A percentile compares a stretch with the other conserved stretches of the same genome.
These are phyloP conservation scores for Diabrotica balteata DNA, from an alignment of 2,888 invertebrate genomes.

Conservation along the genomic window DNA sequence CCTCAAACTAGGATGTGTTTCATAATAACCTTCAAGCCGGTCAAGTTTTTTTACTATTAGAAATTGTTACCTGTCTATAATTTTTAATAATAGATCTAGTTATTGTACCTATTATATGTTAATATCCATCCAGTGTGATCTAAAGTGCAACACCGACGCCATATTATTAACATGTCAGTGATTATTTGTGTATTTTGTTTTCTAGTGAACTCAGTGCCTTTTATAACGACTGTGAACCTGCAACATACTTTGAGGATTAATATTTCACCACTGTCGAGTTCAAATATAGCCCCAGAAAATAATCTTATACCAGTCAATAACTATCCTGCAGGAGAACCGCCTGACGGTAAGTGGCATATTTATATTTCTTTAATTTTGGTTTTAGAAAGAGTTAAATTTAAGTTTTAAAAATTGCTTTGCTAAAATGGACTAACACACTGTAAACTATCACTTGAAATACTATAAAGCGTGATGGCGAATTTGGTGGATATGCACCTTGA, in stretches of 20 bases:
- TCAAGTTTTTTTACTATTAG: constrained; percentile 7
- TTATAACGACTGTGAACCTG: constrained; percentile 61
- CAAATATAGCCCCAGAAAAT: constrained; percentile 23
- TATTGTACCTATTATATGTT: neutral
- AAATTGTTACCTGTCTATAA: neutral
- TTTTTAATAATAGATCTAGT: constrained; percentile 1
- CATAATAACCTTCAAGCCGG: constrained; percentile 7
- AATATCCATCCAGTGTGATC: neutral
- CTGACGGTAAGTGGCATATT: neutral
- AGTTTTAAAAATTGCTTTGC: too few species aligned
- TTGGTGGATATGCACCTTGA: too few species aligned
- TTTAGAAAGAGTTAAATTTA: neutral
- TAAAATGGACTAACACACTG: too few species aligned
- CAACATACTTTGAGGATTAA: constrained; percentile 62
- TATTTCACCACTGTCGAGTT: constrained; percentile 37
- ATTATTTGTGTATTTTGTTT: constrained; percentile 20
- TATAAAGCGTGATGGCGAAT: too few species aligned
- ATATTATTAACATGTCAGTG: constrained; percentile 7
- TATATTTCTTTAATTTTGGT: neutral
- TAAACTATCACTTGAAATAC: too few species aligned
- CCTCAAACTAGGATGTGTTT: neutral
- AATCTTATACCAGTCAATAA: constrained; percentile 9
- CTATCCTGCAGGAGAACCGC: neutral
- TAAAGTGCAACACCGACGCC: constrained; percentile 4
- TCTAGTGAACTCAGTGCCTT: constrained; percentile 50